Percentiles rank a stretch among this genome's conserved stretches.
Conservation (phyloP, 2,888 invertebrate genomes). For the Harmothoe impar region DNA sequence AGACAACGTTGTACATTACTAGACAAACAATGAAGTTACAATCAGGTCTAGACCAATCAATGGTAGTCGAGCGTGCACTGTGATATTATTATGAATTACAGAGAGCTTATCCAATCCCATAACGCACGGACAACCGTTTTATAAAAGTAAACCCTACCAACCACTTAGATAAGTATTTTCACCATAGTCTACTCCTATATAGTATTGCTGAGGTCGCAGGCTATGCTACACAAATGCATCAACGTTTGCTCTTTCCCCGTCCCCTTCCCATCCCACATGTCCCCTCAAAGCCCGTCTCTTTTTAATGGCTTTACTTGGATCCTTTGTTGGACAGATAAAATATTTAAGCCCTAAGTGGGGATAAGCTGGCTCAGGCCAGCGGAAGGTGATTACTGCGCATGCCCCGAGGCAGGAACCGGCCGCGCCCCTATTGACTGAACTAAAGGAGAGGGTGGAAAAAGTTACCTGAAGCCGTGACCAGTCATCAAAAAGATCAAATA, state of each 20-base stretch:
- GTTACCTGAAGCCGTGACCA: conserved; percentile 54
- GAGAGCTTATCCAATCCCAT: too few species aligned
- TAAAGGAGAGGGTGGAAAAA: conserved; percentile 35
- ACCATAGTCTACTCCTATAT: too few species aligned
- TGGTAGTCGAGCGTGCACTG: too few species aligned
- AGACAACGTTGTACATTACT: too few species aligned
- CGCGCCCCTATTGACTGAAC: conserved; percentile 43
- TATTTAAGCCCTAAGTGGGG: conserved; percentile 60
- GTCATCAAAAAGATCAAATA: conserved; percentile 56
- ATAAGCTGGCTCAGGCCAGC: conserved; percentile 53
- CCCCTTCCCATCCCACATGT: not conserved
- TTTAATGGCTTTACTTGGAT: conserved; percentile 57
- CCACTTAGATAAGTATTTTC: too few species aligned
- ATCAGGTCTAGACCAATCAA: too few species aligned
- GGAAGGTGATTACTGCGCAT: conserved; percentile 61
- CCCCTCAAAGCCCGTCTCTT: conserved; percentile 46
- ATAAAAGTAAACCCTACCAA: too few species aligned
- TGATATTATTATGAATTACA: too few species aligned
- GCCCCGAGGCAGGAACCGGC: conserved; percentile 22
- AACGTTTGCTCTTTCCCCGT: not conserved
- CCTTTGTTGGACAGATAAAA: conserved; percentile 58
- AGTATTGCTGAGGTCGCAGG: not conserved
- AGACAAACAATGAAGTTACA: too few species aligned
- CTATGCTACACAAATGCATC: not conserved
- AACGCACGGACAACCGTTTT: too few species aligned